These are phyloP conservation scores for Drosophila heteroneura DNA, from an alignment of 2,888 invertebrate genomes.

Conservation along the genomic window DNA sequence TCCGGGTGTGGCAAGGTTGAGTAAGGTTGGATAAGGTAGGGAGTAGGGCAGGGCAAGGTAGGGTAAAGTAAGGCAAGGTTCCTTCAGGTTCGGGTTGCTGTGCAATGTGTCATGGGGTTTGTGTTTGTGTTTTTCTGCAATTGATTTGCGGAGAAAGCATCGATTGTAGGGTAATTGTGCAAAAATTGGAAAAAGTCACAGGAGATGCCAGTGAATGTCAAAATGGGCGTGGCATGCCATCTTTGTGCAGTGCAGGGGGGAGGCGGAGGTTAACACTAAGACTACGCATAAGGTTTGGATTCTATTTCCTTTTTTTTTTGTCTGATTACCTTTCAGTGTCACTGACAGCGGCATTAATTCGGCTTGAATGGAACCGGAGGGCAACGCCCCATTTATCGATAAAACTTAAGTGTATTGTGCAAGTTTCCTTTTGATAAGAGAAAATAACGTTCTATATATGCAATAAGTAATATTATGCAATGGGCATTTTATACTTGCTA, in stretches of 20 bases:
- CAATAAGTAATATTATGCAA: background rate
- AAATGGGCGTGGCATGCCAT: conserved; percentile 55
- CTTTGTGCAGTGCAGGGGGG: conserved; percentile 27
- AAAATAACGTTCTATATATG: background rate
- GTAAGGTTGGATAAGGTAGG: conserved; percentile 44
- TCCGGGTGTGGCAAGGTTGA: conserved; percentile 56
- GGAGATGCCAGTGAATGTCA: conserved; percentile 57
- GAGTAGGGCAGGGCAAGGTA: conserved; percentile 38
- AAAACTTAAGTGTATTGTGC: conserved; percentile 18
- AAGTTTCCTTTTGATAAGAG: conserved; percentile 6
- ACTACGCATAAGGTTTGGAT: background rate
- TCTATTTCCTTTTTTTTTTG: background rate
- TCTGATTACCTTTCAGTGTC: conserved; percentile 31
- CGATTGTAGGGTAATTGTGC: conserved; percentile 82
- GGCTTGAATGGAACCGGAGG: conserved; percentile 21
- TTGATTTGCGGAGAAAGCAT: conserved; percentile 84
- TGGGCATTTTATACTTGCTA: background rate
- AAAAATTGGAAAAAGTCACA: conserved; percentile 81
- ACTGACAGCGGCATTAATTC: conserved; percentile 30
- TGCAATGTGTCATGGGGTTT: conserved; percentile 80
- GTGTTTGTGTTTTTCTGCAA: conserved; percentile 84
- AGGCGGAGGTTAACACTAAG: conserved; percentile 9
- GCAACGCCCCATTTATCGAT: conserved; percentile 16
- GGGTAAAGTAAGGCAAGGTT: conserved; percentile 31
- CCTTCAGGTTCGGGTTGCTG: conserved; percentile 31